These are phyloP conservation scores for Apotomis betuletana DNA, from an alignment of 2,888 invertebrate species.

Conservation along the genomic window DNA sequence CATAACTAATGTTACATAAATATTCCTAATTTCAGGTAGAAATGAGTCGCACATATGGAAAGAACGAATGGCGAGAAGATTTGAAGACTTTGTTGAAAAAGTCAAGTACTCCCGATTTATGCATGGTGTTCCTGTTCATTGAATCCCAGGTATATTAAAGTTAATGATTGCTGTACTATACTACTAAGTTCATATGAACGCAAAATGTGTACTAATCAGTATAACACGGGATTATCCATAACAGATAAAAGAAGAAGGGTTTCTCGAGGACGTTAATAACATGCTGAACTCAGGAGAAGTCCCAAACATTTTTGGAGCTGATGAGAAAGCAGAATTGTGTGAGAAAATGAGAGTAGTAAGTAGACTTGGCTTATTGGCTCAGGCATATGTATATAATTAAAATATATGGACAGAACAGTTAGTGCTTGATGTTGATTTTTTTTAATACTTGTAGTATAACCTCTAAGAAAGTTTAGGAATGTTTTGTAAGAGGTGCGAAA, in stretches of 20 bases:
- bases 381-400: no score
- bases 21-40: constrained; percentile 86
- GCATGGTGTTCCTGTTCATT: constrained; percentile 94
- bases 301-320: constrained; percentile 92
- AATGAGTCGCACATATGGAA: constrained; percentile 93
- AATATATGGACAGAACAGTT: no score
- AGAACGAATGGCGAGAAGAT: constrained; percentile 95
- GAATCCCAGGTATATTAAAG: constrained; percentile 89
- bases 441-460: no score
- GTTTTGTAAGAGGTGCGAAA: no score
- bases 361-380: constrained; percentile 38
- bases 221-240: neutral
- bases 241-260: constrained; percentile 95
- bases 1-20: neutral
- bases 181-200: neutral
- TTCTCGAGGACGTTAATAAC: constrained; percentile 96
- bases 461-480: no score
- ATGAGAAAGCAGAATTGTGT: constrained; percentile 94
- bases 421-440: no score
- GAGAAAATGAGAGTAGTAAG: constrained; percentile 92
- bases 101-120: constrained; percentile 92
- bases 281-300: constrained; percentile 97
- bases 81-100: constrained; percentile 91
- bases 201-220: neutral
- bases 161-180: constrained; percentile 10